Evolutionary conservation across 2,113 vertebrate genomes (phyloP), one percentile per base, ranked within the genome.

Genomic region (Dicrurus megarhynchus): DNA sequence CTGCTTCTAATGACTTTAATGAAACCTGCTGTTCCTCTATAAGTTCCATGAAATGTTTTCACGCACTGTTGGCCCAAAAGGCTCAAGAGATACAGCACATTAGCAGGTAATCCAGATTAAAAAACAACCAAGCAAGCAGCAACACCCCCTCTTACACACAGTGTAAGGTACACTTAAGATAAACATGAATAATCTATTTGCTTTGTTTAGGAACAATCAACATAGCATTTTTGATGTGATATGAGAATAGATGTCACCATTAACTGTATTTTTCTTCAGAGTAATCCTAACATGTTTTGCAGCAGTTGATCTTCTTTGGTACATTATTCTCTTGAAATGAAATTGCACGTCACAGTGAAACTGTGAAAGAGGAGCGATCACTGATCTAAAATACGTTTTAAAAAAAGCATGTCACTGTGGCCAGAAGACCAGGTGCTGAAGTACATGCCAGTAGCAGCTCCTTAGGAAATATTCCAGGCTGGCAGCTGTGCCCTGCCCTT

Each of bases 341-440:
- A 74, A 46, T 92, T 79, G 69, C 18, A 69, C 1, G 20, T 26
- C 21, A 75, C 32, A 64, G 21, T 1, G 50, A 84, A 76, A 60
- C 16, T 47, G n/a, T 76, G 47, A 89, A 87, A 67, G 16, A 83
- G 5, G 41, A 89, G 32, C 64, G 30, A 73, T 53, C 49, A 68
- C 20, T 88, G 39, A n/a, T 63, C 59, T 76, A 75, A 85, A 94
- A 32, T 6, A 63, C 4, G 24, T 19, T 68, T 61, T 16, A 4
- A 67, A 46, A 82, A 24, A 57, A 6, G 3, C 9, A 33, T 77
- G 18, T 10, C 32, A 50, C 18, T 65, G 9, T 56, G 52, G 35
- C 30, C 56, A 71, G 77, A 88, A 91, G 35, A 94, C 94, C 83
- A 94, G 59, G 76, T 85, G 87, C 15, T 95, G 39, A 61, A 90